These are phyloP conservation scores for Dissostichus mawsoni DNA, from an alignment of 2,113 vertebrate species.

Conservation along the genomic window DNA sequence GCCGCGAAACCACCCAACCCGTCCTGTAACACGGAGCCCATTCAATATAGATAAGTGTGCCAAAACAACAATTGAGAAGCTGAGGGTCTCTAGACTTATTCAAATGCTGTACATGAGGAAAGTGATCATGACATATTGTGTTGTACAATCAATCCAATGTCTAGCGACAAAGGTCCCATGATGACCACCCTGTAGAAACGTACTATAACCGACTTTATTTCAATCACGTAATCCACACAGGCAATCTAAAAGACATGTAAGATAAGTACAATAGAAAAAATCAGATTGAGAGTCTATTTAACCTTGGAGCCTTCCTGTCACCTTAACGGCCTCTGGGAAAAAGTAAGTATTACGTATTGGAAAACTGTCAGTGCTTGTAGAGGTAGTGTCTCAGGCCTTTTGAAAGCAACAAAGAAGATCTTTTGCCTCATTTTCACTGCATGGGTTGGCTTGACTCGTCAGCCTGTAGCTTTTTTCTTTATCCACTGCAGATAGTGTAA, in stretches of 20 bases:
- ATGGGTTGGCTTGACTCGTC: not conserved
- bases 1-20: too few species aligned
- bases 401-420: too few species aligned
- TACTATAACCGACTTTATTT: conserved; percentile 31
- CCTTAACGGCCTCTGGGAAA: conserved; percentile 44
- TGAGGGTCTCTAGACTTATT: not conserved
- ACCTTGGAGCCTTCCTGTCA: conserved; percentile 40
- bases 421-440: too few species aligned
- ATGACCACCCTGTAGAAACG: not conserved
- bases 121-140: not conserved
- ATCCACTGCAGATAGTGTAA: not conserved
- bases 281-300: conserved; percentile 62
- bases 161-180: not conserved
- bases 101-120: not conserved
- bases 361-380: conserved; percentile 52
- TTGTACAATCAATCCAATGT: not conserved
- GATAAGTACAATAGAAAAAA: conserved; percentile 21
- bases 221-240: conserved; percentile 19
- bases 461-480: not conserved
- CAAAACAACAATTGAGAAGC: not conserved
- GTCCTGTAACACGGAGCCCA: too few species aligned
- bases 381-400: conserved; percentile 32
- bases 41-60: too few species aligned
- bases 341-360: conserved; percentile 49
- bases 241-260: conserved; percentile 31